phyloP scores from a whole-genome alignment of 2,888 invertebrate genomes.

The Caenorhabditis sp. region DNA sequence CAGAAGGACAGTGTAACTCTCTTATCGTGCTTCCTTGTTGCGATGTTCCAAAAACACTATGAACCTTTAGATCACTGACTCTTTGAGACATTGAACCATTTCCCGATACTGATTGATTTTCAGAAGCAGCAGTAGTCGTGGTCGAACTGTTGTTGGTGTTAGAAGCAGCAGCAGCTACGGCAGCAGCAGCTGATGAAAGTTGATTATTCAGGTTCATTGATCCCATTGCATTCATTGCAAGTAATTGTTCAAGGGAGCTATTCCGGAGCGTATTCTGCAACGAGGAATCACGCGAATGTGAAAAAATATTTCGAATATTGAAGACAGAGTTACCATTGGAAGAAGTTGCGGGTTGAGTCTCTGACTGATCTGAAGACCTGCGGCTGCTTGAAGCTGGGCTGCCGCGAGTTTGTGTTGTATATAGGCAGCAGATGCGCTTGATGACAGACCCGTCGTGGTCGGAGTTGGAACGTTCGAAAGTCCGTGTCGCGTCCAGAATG shows the following conservation, averaged over 20 bases:
- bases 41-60: constrained; percentile 67
- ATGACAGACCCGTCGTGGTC: constrained; percentile 30
- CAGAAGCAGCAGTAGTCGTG: neutral
- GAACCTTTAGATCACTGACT: constrained; percentile 53
- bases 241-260: constrained; percentile 20
- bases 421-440: constrained; percentile 31
- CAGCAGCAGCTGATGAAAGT: constrained; percentile 23
- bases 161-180: neutral
- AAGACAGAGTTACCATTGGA: constrained; percentile 28
- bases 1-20: constrained; percentile 74
- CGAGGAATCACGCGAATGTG: neutral
- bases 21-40: constrained; percentile 65
- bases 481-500: constrained; percentile 22
- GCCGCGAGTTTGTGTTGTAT: constrained; percentile 38
- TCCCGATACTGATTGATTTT: no score
- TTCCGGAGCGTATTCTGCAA: constrained; percentile 18
- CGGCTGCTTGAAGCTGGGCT: constrained; percentile 19
- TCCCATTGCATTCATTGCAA: constrained; percentile 39
- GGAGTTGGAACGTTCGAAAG: constrained; percentile 6
- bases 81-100: constrained; percentile 25
- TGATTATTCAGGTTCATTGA: constrained; percentile 25
- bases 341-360: constrained; percentile 18
- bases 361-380: constrained; percentile 14
- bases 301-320: neutral
- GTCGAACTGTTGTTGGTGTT: constrained; percentile 1